Base-by-base conservation (phyloP, 2,113 vertebrate genomes). In the Callipepla squamata region DNA sequence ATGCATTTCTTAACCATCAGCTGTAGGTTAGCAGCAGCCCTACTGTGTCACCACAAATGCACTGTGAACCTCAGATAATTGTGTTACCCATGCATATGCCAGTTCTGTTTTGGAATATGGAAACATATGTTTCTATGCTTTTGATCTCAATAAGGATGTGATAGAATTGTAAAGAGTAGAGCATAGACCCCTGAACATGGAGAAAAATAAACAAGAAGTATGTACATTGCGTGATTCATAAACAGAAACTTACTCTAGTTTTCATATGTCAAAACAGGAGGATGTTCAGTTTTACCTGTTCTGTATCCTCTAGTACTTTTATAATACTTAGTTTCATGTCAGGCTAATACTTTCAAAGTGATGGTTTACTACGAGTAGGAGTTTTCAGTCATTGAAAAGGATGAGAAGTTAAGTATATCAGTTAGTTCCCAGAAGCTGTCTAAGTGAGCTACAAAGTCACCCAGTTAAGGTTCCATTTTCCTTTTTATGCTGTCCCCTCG, bases 281-380 rank as follows among this genome's bases (percentile, higher is more conserved):
- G 14, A 73, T 94, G 44, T 67, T 92, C 59, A 69, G 47, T 77
- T 84, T 75, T 40, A 92, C 23, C 42, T 86, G 47, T 81, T 92
- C n/a, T 62, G 26, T 66, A 88, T 66, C 34, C 32, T 36, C 36
- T 80, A 5, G 36, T 82, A 59, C 45, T 83, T 92, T 86, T 67
- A 88, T 87, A 70, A 6, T 45, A 55, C n/a, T 26, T 83, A 36
- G 45, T 53, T 76, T 51, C 45, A 80, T 23, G 32, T 67, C 32
- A 11, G 47, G 11, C 50, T 92, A 85, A 68, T 62, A 58, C 12
- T 72, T 93, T 38, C 14, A 40, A 53, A 57, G 7, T 30, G 50
- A 79, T 89, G 30, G 34, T 15, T 34, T 23, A 61, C 7, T 22
- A 58, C 8, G 32, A 62, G 26, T 6, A 32, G 18, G 19, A 69